A percentile compares a stretch with the other conserved stretches of the same genome.
Evolutionary conservation across 2,797 vertebrate genomes (phyloP).

Genomic region (Centropyge bicolor): DNA sequence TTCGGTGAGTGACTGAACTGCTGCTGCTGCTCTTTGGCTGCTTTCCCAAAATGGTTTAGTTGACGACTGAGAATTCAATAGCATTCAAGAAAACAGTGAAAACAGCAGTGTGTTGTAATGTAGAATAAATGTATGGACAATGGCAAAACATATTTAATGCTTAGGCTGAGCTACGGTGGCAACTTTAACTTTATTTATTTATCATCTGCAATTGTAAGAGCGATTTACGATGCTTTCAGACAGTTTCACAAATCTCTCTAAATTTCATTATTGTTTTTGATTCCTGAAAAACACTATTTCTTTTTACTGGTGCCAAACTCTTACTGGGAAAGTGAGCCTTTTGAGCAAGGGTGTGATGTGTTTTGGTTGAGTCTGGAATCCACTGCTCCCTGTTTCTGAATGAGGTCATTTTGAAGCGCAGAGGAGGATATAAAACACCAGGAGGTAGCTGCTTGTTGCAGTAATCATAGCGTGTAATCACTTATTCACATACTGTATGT

Average conservation of each 20-base stretch:
- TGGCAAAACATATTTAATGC: background rate
- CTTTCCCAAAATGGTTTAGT: background rate
- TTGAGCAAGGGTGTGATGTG: constrained; percentile 50
- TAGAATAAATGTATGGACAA: background rate
- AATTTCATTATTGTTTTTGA: constrained; percentile 1
- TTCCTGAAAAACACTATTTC: constrained; percentile 20
- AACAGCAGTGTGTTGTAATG: background rate
- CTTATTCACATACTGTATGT: constrained; percentile 5
- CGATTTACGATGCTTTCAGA: background rate
- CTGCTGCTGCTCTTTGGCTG: background rate
- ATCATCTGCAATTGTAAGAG: background rate
- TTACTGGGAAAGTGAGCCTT: constrained; percentile 34
- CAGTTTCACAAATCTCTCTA: constrained; percentile 1
- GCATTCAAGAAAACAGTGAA: background rate
- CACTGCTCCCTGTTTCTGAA: constrained; percentile 31
- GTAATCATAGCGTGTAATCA: constrained; percentile 1
- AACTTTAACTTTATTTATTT: background rate
- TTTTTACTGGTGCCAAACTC: constrained; percentile 18
- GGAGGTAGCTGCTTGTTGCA: background rate
- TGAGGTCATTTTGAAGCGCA: constrained; percentile 52
- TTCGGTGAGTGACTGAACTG: background rate
- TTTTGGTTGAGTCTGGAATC: constrained; percentile 58
- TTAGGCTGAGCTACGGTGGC: no score
- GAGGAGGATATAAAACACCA: constrained; percentile 24
- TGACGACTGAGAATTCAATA: background rate